phyloP scores from a whole-genome alignment of 2,113 vertebrate genomes.

The Dryoscopus gambensis region DNA sequence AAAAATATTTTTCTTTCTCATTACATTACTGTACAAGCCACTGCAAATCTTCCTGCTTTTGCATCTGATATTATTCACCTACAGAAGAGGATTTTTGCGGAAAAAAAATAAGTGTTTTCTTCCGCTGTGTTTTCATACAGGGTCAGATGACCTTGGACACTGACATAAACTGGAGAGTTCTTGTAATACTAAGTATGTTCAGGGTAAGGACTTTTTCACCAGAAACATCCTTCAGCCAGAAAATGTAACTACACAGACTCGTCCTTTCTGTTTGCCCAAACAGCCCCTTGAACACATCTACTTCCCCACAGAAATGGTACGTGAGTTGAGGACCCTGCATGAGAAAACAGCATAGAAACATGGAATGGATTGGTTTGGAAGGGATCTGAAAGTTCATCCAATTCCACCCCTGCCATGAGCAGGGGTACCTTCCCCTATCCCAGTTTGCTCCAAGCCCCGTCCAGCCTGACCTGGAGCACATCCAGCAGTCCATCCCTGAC shows the following conservation, averaged over 20 bases:
- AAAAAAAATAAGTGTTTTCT: background rate
- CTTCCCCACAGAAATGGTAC: background rate
- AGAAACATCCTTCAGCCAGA: background rate
- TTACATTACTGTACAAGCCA: background rate
- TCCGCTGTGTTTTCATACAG: background rate
- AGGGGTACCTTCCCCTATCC: background rate
- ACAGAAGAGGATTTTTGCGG: background rate
- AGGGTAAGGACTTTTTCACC: background rate
- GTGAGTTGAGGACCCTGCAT: background rate
- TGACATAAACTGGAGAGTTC: background rate
- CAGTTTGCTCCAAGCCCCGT: background rate
- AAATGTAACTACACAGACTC: background rate
- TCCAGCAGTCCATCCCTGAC: background rate
- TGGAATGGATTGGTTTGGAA: background rate
- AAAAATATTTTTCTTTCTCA: background rate
- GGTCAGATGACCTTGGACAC: background rate
- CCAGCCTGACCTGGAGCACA: too few species aligned
- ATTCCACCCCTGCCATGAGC: too few species aligned
- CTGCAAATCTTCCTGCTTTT: background rate
- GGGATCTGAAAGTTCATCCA: background rate
- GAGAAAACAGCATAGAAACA: background rate
- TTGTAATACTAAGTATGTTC: background rate
- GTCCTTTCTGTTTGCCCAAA: background rate
- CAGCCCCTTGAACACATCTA: background rate
- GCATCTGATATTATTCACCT: background rate